Evolutionary conservation across 2,888 invertebrate genomes (phyloP), one percentile per base, ranked within the genome.

Genomic region (Drosophila neonasuta): DNA sequence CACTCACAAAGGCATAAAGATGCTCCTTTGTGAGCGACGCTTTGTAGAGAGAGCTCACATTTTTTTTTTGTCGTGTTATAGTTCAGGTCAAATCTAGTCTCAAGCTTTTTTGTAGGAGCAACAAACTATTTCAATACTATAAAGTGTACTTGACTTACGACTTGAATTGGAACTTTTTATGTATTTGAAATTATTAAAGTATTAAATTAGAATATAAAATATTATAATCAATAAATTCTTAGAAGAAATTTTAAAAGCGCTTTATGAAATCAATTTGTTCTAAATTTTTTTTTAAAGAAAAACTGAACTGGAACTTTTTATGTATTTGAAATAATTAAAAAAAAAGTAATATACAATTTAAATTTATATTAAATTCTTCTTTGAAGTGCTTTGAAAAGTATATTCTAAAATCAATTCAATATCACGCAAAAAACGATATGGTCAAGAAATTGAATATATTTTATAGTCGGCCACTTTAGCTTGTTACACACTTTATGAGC

Each of bases 1-100:
- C 50, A 46, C 24, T 54, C 50, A 65, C 57, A 76, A 36, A 61
- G 56, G 56, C 41, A 51, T 41, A n/a, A 30, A 48, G 46, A 49
- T 17, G 66, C 48, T 61, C 49, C 45, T 29, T 34, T 20, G 10
- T 4, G 17, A 36, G 56, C 1, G 9, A 3, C 29, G 42, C 32
- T 34, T 42, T 44, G 34, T 32, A n/a, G 4, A 36, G 32, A 48
- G 15, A 54, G 54, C 77, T 51, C 67, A 64, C 61, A 76, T 58
- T 65, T 61, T 36, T 36, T 5, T 36, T 34, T 34, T 34, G 11
- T 34, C 20, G 6, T 36, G 11, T 49, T 67, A 61, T 67, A 73
- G 80, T 86, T 76, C 84, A 86, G 85, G 85, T 80, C 81, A 82
- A 79, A 81, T 80, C 71, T 68, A 79, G 80, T 76, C 77, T 85